Evolutionary conservation across 2,797 vertebrate species (phyloP), one percentile per base, ranked within the genome.

Genomic region (Artibeus lituratus): DNA sequence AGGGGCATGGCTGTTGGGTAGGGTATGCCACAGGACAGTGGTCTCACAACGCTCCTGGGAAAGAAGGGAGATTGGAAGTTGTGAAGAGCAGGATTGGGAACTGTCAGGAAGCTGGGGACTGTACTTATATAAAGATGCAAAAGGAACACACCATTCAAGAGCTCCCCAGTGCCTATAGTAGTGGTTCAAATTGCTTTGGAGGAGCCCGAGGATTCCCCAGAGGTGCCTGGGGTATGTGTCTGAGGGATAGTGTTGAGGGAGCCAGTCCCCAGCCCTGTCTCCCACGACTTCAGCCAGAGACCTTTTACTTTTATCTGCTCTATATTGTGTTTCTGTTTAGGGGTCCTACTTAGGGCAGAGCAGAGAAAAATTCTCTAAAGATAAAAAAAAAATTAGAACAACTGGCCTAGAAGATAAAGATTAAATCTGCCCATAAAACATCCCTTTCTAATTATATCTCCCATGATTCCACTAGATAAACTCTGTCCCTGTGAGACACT

Each of bases 361-460:
- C 2, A 51, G 47, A 11, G 69, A 32, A 62, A 62, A 91, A 72
- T 44, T 26, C 10, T 78, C 62, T 65, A 82, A 77, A 22, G 37
- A 87, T 49, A 65, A n/a, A 65, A 62, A 65, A 62, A 87, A 91
- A 65, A 22, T 37, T 53, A 26, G 53, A 86, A 57, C 44, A 42
- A 37, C 51, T 92, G 69, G 53, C 44, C 88, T 74, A 32, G 12
- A 82, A 29, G 78, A 74, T 74, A 51, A 89, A 83, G 37, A 86
- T 47, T 51, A 35, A 53, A 53, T 85, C 37, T 77, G n/a, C 39
- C n/a, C 47, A 35, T 44, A 81, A 94, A 53, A 77, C 18, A 92
- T 26, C 16, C 26, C 29, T 77, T 87, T 86, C 47, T 96, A 91
- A 65, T 90, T 37, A 24, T 42, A 70, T 42, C 24, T 83, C 77